Evolutionary conservation across 2,888 invertebrate genomes (phyloP).

Genomic region (Seladonia tumulorum): DNA sequence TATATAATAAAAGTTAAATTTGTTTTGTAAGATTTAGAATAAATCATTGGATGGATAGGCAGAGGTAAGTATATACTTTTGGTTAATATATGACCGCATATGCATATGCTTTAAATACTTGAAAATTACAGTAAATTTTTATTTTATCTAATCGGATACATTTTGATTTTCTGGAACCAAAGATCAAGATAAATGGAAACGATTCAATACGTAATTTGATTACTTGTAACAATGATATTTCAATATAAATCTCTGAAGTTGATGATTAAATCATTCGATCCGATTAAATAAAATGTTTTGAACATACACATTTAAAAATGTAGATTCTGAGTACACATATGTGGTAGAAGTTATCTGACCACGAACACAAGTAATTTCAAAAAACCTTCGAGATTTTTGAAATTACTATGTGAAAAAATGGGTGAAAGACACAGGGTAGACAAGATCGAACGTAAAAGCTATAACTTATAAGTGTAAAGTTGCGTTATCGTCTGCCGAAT

Average conservation of each 20-base stretch:
- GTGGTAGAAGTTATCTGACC: constrained; percentile 17
- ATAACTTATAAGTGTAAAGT: constrained; percentile 39
- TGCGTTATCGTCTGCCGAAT: constrained; percentile 62
- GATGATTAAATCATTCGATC: neutral
- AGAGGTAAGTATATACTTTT: constrained; percentile 30
- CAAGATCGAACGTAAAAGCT: constrained; percentile 35
- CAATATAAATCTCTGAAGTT: neutral
- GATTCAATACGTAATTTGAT: neutral
- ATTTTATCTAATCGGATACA: constrained; percentile 24
- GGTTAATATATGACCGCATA: constrained; percentile 37
- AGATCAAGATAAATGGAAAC: neutral
- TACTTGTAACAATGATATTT: neutral
- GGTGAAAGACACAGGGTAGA: constrained; percentile 17
- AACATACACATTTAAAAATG: neutral
- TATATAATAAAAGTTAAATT: constrained; percentile 33
- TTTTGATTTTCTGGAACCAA: neutral
- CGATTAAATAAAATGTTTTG: constrained; percentile 13
- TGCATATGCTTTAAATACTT: constrained; percentile 33
- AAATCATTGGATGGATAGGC: constrained; percentile 38
- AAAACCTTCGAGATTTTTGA: neutral
- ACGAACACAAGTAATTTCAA: constrained; percentile 9
- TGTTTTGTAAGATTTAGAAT: constrained; percentile 36
- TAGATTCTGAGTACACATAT: constrained; percentile 12
- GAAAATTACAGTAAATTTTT: neutral
- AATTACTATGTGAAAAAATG: constrained; percentile 1